Evolutionary conservation across 2,113 vertebrate species (phyloP).

Genomic region (Python bivittatus): DNA sequence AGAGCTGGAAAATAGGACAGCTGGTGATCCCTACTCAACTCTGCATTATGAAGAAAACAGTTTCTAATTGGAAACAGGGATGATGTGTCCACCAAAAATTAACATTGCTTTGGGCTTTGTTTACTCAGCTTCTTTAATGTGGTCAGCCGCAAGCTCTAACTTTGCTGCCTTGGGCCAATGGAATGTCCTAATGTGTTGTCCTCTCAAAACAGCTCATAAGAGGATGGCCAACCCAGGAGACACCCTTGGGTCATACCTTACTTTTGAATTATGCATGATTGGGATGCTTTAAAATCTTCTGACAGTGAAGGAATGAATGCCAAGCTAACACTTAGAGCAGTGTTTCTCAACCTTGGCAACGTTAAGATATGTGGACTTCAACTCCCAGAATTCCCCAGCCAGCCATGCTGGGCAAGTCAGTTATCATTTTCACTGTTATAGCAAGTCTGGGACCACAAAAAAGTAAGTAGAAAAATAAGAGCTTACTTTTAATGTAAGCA

Average conservation of each 20-base stretch:
- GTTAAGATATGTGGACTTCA: too few relatives aligned
- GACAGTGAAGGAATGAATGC: background rate
- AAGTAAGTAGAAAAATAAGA: too few relatives aligned
- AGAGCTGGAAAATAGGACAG: background rate
- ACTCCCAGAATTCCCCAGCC: too few relatives aligned
- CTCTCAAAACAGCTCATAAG: background rate
- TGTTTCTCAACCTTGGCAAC: too few relatives aligned
- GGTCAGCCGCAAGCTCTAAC: background rate
- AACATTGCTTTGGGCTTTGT: background rate
- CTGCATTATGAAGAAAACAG: background rate
- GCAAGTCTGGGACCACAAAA: too few relatives aligned
- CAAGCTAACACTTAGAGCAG: background rate
- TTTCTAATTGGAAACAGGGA: background rate
- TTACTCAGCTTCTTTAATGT: background rate
- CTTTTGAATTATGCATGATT: background rate
- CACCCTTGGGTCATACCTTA: background rate
- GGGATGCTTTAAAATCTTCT: background rate
- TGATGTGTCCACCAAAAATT: background rate
- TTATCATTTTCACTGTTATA: too few relatives aligned
- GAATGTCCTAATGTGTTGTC: background rate
- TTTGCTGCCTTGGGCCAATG: background rate
- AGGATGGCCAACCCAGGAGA: background rate
- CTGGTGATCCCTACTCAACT: background rate
- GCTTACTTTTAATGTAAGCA: too few relatives aligned
- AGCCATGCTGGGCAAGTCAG: too few relatives aligned